Base-by-base conservation (phyloP, 1,140 invertebrate genomes). In the Leptinotarsa undecemlineata region DNA sequence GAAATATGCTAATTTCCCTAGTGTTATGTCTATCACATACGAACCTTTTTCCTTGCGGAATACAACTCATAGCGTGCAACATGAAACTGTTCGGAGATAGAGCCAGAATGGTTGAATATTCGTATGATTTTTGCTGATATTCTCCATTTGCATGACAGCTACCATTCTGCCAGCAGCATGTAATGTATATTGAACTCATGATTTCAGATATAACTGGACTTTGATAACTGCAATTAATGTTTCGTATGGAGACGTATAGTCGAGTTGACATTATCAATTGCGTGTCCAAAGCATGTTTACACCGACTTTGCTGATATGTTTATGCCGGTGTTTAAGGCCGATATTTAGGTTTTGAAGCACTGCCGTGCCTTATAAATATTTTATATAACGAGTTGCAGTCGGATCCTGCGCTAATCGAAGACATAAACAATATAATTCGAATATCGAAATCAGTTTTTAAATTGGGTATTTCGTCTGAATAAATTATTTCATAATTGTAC, bases 181-280 rank as follows among this genome's bases (percentile, higher is more conserved):
- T 33, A 33, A 33, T 20, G 63, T 64, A 64, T 64, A 21, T 21
- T 23, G 26, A 21, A 23, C 26, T 64, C 26, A 64, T 33, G 11
- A 33, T 64, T 64, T 64, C 20, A 23, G 63, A 64, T 64, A 64
- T 64, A 64, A 64, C 63, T 64, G 20, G 63, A 21, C 20, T 64
- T 23, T 33, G 63, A 33, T 64, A 64, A 64, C 26, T n/a, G 26
- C 26, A 23, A 64, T 64, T 64, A 23, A 23, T 23, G 63, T 64
- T 33, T 20, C 11, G 14, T 64, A 64, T 64, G 63, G 63, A 64
- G 63, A 64, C 63, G 63, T 64, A 64, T 11, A 33, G 11, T 21
- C 26, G 51, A 57, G 51, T 57, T 68, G 67, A 48, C 67, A 33
- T 68, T 68, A 68, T 68, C 67, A 68, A 33, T 68, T 68, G 67